Evolutionary conservation across 2,797 vertebrate species (phyloP), one percentile per base, ranked within the genome.

Genomic region (Tapera naevia): DNA sequence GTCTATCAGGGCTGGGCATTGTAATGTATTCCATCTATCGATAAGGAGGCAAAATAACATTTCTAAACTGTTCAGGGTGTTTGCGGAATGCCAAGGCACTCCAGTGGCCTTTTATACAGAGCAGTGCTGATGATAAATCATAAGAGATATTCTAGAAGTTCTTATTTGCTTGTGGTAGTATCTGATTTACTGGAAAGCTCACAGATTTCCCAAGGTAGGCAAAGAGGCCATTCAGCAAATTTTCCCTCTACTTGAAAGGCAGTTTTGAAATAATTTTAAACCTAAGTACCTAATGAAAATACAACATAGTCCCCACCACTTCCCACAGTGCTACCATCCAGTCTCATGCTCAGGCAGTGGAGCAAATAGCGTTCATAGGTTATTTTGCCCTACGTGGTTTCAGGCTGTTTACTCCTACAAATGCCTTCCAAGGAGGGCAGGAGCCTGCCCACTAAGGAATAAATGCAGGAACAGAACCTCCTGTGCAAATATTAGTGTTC

Each of bases 31-130:
- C 91, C 82, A 62, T 94, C 86, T 60, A 91, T 93, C 94, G 95
- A 96, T 95, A 97, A 96, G 93, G 81, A 89, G 71, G 89, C 88
- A 94, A 94, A 96, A 93, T 94, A 93, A 50, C 73, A 70, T 96
- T 96, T 96, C 76, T 95, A 89, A 96, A 94, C 94, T 93, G 95
- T 89, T 94, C 94, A 80, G 92, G 88, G 94, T 96, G 86, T 96
- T 95, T 97, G 95, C 89, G 94, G 93, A 97, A 95, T 87, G 91
- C 94, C 91, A 85, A 48, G 74, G 94, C 88, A 91, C 92, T 93
- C 88, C 83, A 88, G 67, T 56, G 80, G 83, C 93, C 83, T 95
- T 96, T 96, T 90, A 67, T 32, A 71, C 53, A 70, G 90, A 90
- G 70, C 66, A 30, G 57, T 58, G 58, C 43, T 60, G 88, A 89